Conservation (phyloP, 2,797 vertebrate species). For the Pelobates cultripes region DNA sequence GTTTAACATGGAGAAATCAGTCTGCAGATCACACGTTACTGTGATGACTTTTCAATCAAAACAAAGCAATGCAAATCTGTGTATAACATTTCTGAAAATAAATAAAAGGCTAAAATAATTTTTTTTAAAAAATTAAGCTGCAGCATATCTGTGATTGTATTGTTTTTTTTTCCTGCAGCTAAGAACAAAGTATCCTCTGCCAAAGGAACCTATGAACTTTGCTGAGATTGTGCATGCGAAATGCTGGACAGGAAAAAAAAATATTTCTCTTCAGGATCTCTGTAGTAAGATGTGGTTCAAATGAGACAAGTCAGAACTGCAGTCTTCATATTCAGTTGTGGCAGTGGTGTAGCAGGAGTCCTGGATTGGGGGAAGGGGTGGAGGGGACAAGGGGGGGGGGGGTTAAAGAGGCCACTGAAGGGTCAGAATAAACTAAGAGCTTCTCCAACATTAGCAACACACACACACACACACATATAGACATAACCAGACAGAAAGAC, state of each 20-base stretch:
- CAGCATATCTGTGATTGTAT: constrained; percentile 36
- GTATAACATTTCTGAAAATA: constrained; percentile 57
- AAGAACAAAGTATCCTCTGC: constrained; percentile 32
- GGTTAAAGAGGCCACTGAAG: constrained; percentile 65
- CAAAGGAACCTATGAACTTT: constrained; percentile 60
- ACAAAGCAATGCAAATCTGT: constrained; percentile 62
- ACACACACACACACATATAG: constrained; percentile 37
- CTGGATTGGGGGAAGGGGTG: constrained; percentile 26
- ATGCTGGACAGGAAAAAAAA: constrained; percentile 45
- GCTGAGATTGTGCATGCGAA: constrained; percentile 40
- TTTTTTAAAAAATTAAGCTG: neutral
- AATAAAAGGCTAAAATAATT: neutral
- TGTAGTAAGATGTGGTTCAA: constrained; percentile 41
- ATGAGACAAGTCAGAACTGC: constrained; percentile 22
- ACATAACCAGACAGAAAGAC: constrained; percentile 42
- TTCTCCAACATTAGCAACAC: constrained; percentile 62
- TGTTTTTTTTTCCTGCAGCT: constrained; percentile 40
- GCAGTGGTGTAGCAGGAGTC: constrained; percentile 25
- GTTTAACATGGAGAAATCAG: constrained; percentile 44
- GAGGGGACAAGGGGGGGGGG: constrained; percentile 13
- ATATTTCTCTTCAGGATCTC: constrained; percentile 52
- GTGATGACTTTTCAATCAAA: constrained; percentile 61
- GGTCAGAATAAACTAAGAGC: constrained; percentile 70
- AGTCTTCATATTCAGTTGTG: constrained; percentile 27
- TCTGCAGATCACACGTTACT: constrained; percentile 61